These are phyloP conservation scores for Mirounga angustirostris DNA, from an alignment of 2,113 vertebrate genomes.

Conservation along the genomic window DNA sequence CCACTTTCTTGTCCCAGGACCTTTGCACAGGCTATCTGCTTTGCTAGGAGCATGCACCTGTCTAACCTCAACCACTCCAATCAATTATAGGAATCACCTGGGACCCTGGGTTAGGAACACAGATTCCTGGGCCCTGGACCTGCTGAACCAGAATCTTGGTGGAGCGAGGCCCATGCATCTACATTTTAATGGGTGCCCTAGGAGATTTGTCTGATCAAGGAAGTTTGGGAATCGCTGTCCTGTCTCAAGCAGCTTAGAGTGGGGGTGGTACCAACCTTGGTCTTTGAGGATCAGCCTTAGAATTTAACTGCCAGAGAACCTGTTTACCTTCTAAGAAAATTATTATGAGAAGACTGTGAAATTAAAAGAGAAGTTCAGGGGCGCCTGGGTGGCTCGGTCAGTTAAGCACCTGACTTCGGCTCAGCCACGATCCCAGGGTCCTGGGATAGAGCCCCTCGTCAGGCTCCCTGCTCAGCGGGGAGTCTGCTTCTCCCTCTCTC, in stretches of 20 bases:
- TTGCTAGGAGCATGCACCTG: not conserved
- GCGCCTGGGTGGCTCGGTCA: not conserved
- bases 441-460: too few species aligned
- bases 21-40: not conserved
- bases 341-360: not conserved
- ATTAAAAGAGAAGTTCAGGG: not conserved
- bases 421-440: not conserved
- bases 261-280: not conserved
- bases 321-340: slow-evolving; percentile 1
- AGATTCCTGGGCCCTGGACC: not conserved
- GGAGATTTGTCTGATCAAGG: not conserved
- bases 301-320: not conserved
- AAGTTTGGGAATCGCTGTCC: not conserved
- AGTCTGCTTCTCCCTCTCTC: not conserved
- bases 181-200: not conserved
- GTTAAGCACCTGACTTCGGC: not conserved
- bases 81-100: not conserved
- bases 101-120: not conserved
- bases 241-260: not conserved
- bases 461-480: not conserved
- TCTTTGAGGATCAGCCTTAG: not conserved
- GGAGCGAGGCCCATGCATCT: not conserved
- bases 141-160: not conserved
- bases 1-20: not conserved
- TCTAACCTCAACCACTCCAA: not conserved